These are phyloP conservation scores for Pseudomyrmex cubaensis DNA, from an alignment of 1,140 invertebrate species.

Conservation along the genomic window DNA sequence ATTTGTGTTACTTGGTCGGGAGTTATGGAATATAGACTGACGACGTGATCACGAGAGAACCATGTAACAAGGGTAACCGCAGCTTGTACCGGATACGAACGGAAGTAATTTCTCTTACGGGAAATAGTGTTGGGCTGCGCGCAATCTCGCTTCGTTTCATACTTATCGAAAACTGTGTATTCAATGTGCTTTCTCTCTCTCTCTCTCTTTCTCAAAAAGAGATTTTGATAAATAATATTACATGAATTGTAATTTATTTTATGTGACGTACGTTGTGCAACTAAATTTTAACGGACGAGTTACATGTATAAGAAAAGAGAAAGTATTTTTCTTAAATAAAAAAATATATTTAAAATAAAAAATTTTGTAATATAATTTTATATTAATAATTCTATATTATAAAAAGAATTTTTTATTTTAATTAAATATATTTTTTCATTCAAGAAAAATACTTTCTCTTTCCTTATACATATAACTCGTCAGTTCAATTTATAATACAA, in stretches of 20 bases:
- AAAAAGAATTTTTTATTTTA: background rate
- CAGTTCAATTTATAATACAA: background rate
- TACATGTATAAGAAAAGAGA: too few species aligned
- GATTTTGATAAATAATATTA: conserved; percentile 13
- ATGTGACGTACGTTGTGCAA: too few species aligned
- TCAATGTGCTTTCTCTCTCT: conserved; percentile 34
- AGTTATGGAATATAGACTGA: conserved; percentile 24
- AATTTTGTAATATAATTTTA: background rate
- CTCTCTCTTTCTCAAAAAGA: conserved; percentile 18
- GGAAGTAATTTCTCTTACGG: conserved; percentile 47
- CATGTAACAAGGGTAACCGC: conserved; percentile 41
- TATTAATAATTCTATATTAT: background rate
- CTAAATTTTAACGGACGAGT: too few species aligned
- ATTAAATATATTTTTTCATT: background rate
- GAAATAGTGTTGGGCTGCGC: conserved; percentile 23
- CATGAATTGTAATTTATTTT: background rate
- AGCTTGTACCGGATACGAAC: conserved; percentile 37
- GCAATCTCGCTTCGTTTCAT: conserved; percentile 51
- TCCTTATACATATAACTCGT: too few species aligned
- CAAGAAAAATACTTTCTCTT: too few species aligned
- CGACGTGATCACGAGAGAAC: conserved; percentile 42
- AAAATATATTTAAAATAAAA: background rate
- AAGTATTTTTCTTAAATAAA: background rate
- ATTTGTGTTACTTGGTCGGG: conserved; percentile 42
- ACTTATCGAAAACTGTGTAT: conserved; percentile 40